Conservation (phyloP, 2,888 invertebrate species). For the Cynaeus angustus region DNA sequence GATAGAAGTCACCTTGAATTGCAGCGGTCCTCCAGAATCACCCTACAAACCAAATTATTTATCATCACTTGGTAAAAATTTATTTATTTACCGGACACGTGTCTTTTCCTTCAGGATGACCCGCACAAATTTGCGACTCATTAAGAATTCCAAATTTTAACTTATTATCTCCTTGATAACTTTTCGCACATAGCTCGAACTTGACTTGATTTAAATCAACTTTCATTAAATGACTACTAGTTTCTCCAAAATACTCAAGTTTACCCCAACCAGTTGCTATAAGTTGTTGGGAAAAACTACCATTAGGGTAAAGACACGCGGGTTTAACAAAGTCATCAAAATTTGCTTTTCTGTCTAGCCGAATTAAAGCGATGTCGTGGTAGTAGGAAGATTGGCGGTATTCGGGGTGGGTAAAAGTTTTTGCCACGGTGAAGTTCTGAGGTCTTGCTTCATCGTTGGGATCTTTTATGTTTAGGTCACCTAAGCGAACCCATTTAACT, state of each 20-base stretch:
- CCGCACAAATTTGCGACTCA: conserved; percentile 24
- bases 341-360: conserved; percentile 63
- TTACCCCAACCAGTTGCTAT: conserved; percentile 59
- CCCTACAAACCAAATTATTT: conserved; percentile 19
- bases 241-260: conserved; percentile 47
- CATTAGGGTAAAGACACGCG: conserved; percentile 67
- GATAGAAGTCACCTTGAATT: not conserved
- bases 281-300: conserved; percentile 29
- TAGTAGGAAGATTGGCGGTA: conserved; percentile 68
- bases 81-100: conserved; percentile 21
- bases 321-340: conserved; percentile 65
- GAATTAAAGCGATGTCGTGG: conserved; percentile 72
- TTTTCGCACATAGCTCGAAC: conserved; percentile 2
- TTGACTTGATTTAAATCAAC: conserved; percentile 47
- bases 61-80: not conserved
- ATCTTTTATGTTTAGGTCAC: conserved; percentile 54
- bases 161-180: not conserved
- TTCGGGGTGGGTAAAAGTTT: conserved; percentile 64
- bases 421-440: conserved; percentile 60
- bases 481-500: conserved; percentile 58
- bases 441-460: conserved; percentile 51
- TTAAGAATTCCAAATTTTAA: conserved; percentile 9
- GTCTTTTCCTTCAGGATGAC: conserved; percentile 21
- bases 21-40: conserved; percentile 38
- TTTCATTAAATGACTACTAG: conserved; percentile 54